Percentiles rank a stretch among this genome's conserved stretches.
These are phyloP conservation scores for Hoplostethus mediterraneus DNA, from an alignment of 2,797 vertebrate genomes.

Conservation along the genomic window DNA sequence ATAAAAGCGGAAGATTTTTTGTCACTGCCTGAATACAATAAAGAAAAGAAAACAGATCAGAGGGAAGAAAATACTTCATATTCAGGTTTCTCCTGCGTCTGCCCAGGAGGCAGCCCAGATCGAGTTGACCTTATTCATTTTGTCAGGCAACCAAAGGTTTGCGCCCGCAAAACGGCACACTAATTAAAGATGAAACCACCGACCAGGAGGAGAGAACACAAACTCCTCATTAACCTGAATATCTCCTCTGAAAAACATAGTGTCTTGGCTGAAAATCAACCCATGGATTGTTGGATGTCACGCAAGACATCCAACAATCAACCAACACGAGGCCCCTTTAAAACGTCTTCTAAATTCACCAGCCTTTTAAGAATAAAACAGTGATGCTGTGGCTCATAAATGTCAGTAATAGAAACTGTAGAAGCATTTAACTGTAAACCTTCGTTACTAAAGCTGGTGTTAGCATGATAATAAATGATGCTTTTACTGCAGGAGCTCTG, in stretches of 20 bases:
- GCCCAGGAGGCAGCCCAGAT: constrained; percentile 14
- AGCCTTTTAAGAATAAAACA: not conserved
- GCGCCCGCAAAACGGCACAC: constrained; percentile 5
- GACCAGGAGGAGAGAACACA: constrained; percentile 25
- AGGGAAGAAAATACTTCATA: constrained; percentile 24
- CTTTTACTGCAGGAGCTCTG: not conserved
- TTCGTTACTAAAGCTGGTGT: constrained; percentile 9
- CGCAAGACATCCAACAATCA: constrained; percentile 6
- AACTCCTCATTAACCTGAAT: constrained; percentile 17
- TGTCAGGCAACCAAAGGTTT: constrained; percentile 1
- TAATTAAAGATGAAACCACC: constrained; percentile 41
- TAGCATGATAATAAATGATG: constrained; percentile 1
- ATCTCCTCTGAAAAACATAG: not conserved
- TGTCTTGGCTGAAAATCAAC: constrained; percentile 14
- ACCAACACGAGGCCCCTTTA: not conserved
- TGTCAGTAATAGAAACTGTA: constrained; percentile 15
- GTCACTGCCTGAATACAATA: constrained; percentile 2
- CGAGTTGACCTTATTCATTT: constrained; percentile 32
- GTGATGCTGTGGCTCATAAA: constrained; percentile 7
- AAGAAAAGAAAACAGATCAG: constrained; percentile 23
- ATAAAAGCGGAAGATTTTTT: not conserved
- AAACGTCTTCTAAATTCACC: not conserved
- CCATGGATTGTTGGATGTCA: too few species aligned
- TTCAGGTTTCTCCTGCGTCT: constrained; percentile 15
- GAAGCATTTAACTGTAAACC: not conserved